Evolutionary conservation across 2,797 vertebrate genomes (phyloP), one percentile per base, ranked within the genome.

Genomic region (Neosilurus mollespiculum): DNA sequence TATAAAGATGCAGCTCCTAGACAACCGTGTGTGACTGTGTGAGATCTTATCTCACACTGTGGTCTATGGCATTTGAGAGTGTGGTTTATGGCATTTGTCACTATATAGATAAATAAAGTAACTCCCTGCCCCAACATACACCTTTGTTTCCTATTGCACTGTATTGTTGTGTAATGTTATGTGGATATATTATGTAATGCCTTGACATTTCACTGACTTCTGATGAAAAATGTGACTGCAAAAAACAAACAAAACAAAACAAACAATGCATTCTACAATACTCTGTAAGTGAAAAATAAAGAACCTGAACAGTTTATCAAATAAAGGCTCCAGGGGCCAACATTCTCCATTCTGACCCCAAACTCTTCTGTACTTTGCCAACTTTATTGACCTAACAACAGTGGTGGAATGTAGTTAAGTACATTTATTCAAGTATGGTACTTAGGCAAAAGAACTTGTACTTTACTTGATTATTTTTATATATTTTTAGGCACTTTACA

Each of bases 31-130:
- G 79, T 58, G 58, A 76, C 80, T 70, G 76, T 58, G 24, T 86
- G 81, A 72, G 85, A 83, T 81, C 84, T 78, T 78, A 78, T 78
- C 80, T 30, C 30, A 30, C 30, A 30, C 30, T 30, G 30, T 30
- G 30, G 30, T 30, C 30, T 30, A 30, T n/a, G n/a, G 72, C 81
- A 83, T 15, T 61, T 59, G 22, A 72, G 62, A 69, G 71, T 80
- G 70, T 26, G 78, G 80, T 67, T 72, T 82, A 70, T 80, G 58
- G 77, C 59, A 80, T 86, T 87, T 88, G 76, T 85, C 85, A 84
- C 30, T 43, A 61, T 43, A 22, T 80, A 70, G 78, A 86, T 75
- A 81, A 83, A 83, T 83, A 83, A 82, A 85, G 61, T 62, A 49
- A 16, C 10, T 8, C 56, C 8, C 7, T 24, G 1, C 26, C 24